Base-by-base conservation (phyloP, 2,797 vertebrate genomes). In the Falco columbarius region DNA sequence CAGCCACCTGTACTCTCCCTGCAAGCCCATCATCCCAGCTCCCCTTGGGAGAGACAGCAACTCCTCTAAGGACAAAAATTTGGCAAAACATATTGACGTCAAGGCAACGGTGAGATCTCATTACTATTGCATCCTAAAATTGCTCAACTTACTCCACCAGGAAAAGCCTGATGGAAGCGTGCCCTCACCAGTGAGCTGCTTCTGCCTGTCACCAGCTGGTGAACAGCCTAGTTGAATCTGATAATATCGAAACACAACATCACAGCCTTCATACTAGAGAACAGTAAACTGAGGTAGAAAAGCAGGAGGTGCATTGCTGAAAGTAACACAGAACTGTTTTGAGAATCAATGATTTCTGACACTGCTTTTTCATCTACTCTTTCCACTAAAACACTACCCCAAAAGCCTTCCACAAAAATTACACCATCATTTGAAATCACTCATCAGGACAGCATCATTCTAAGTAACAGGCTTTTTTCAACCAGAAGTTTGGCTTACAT, bases 81-180 rank as follows among this genome's bases (percentile, higher is more conserved):
- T 62, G 32, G 30, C 86, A 77, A 63, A 86, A 55, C 12, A 20
- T 8, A 10, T n/a, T 82, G 44, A 49, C 29, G 16, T 90, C 32
- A 65, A 76, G 38, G 27, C 49, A 73, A 24, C 5, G 18, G 34
- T 29, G 56, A 74, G 34, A 42, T 49, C 40, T 92, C 29, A 34
- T 27, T 11, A 82, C 46, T 16, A 14, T 16, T 27, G 18, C 55
- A 34, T 40, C 46, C 30, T 49, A 38, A 67, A 86, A 86, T 44
- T 7, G 3, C 16, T 10, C 22, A 32, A 7, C 0, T 0, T 40
- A 21, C 12, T 59, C 38, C 42, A 47, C 32, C 32, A 62, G 66
- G 65, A 74, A 61, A n/a, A 72, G 29, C 13, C 7, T 49, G 17
- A 40, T 13, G 34, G 27, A n/a, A 34, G 15, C 6, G 23, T 61